phyloP scores from a whole-genome alignment of 2,797 vertebrate genomes.

The Phaenicophaeus curvirostris region DNA sequence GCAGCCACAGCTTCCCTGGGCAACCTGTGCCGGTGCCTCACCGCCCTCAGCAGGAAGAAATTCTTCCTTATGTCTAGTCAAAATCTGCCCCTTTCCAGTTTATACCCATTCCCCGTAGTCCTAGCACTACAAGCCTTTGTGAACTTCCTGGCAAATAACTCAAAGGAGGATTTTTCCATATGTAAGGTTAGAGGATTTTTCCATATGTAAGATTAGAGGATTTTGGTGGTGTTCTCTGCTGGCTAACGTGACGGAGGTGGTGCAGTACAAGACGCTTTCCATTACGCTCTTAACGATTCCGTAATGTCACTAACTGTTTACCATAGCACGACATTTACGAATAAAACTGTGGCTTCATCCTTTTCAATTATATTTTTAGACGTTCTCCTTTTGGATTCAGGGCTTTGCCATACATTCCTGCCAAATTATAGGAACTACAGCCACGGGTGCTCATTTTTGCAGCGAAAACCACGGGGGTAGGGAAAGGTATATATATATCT shows the following conservation, averaged over 20 bases:
- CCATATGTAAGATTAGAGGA: neutral
- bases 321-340: neutral
- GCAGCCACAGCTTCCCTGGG: too few relatives aligned
- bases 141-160: neutral
- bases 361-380: neutral
- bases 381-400: neutral
- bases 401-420: conserved; percentile 26
- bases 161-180: neutral
- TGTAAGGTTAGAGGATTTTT: neutral
- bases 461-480: neutral
- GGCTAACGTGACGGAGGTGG: neutral
- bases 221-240: neutral
- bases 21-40: too few relatives aligned
- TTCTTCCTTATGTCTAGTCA: too few relatives aligned
- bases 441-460: neutral
- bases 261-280: neutral
- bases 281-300: rapidly evolving
- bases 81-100: too few relatives aligned
- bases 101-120: too few relatives aligned
- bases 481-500: too few relatives aligned
- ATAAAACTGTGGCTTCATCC: neutral
- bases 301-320: neutral
- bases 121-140: too few relatives aligned
- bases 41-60: too few relatives aligned
- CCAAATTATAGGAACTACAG: conserved; percentile 14